Evolutionary conservation across 2,113 vertebrate species (phyloP).

Genomic region (Todiramphus saurophagus): DNA sequence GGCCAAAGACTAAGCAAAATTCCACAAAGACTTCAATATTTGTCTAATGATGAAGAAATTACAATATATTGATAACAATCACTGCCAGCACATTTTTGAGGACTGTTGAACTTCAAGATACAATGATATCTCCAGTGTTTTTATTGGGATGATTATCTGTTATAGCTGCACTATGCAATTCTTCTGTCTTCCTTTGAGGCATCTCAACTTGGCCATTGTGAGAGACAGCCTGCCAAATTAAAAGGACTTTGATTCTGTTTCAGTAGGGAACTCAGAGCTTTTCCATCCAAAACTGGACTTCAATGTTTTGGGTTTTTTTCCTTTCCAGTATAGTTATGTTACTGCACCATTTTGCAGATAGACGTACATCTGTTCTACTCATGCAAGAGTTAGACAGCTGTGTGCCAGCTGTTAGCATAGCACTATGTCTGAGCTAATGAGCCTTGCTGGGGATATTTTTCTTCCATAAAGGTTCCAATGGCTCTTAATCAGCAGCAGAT

Average conservation of each 20-base stretch:
- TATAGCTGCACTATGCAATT: neutral
- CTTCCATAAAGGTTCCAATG: neutral
- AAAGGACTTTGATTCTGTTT: neutral
- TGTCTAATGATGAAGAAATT: neutral
- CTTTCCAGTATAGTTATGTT: neutral
- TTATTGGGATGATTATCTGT: neutral
- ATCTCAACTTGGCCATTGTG: neutral
- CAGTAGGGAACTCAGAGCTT: neutral
- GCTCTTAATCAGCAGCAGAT: constrained; percentile 6
- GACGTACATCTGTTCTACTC: neutral
- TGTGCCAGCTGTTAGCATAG: constrained; percentile 35
- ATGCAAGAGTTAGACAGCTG: constrained; percentile 25
- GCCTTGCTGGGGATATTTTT: neutral
- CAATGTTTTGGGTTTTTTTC: neutral
- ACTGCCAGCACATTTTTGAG: neutral
- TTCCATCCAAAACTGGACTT: neutral
- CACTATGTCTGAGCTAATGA: constrained; percentile 4
- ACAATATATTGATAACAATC: neutral
- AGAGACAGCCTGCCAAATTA: neutral
- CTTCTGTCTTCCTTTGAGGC: neutral
- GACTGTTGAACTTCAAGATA: neutral
- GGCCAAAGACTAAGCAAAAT: neutral
- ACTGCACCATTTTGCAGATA: neutral
- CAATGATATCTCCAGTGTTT: neutral
- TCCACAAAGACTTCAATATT: neutral